A percentile compares a stretch with the other conserved stretches of the same genome.
These are phyloP conservation scores for Nephrotoma flavescens DNA, from an alignment of 2,888 invertebrate species.

Conservation along the genomic window DNA sequence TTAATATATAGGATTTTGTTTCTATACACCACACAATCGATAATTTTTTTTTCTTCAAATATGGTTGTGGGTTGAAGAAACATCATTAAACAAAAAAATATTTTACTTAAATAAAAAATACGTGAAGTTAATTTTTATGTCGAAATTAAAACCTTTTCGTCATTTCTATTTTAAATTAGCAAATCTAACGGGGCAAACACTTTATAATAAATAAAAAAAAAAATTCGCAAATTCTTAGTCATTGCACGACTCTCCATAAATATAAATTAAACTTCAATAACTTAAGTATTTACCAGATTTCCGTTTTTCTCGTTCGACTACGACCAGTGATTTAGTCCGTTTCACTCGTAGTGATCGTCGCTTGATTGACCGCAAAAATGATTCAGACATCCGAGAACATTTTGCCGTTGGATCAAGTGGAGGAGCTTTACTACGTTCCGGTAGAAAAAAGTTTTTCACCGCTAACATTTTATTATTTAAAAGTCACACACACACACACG, in stretches of 20 bases:
- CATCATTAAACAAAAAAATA: neutral
- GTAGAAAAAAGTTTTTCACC: constrained; percentile 61
- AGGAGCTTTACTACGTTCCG: constrained; percentile 36
- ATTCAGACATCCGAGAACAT: constrained; percentile 55
- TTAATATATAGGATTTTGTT: neutral
- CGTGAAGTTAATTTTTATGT: neutral
- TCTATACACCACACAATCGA: neutral
- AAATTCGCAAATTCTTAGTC: neutral
- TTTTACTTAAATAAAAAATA: neutral
- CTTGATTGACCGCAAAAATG: constrained; percentile 55
- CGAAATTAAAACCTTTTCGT: neutral
- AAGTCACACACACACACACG: neutral
- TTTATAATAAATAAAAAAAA: neutral
- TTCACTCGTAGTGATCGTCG: constrained; percentile 57
- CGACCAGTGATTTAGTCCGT: constrained; percentile 57
- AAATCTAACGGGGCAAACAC: neutral
- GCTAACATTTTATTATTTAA: constrained; percentile 39
- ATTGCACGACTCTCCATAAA: neutral
- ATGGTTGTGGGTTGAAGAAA: neutral
- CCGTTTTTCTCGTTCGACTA: constrained; percentile 52
- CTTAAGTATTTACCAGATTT: constrained; percentile 61
- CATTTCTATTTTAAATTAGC: neutral
- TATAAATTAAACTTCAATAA: neutral
- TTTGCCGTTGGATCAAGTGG: constrained; percentile 33
- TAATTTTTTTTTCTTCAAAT: neutral